Evolutionary conservation across 2,797 vertebrate genomes (phyloP).

Genomic region (Semaprochilodus insignis): DNA sequence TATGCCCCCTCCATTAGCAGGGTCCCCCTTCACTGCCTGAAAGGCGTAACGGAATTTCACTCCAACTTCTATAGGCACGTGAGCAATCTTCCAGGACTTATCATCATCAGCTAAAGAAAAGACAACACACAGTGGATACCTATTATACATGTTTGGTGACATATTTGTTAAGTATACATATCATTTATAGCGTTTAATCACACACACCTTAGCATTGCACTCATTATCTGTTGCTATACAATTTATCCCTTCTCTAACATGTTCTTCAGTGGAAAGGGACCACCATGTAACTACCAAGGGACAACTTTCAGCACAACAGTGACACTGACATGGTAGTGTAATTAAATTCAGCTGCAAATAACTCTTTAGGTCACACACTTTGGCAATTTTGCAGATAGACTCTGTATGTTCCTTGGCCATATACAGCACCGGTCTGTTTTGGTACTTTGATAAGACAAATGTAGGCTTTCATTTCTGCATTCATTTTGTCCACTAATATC

Average conservation of each 20-base stretch:
- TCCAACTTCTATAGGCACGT: conserved; percentile 80
- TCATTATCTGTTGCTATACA: not conserved
- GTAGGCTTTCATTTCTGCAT: too few relatives aligned
- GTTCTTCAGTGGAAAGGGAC: not conserved
- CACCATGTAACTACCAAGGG: too few relatives aligned
- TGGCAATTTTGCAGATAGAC: too few relatives aligned
- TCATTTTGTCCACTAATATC: too few relatives aligned
- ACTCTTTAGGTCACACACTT: too few relatives aligned
- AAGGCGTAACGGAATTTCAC: conserved; percentile 91
- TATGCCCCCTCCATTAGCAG: conserved; percentile 77
- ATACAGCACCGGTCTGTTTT: too few relatives aligned
- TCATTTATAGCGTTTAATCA: not conserved
- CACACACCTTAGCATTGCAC: not conserved
- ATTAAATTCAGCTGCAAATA: too few relatives aligned
- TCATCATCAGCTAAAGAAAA: conserved; percentile 72
- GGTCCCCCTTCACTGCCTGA: conserved; percentile 81
- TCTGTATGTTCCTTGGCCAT: too few relatives aligned
- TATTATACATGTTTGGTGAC: not conserved
- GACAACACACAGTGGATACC: not conserved
- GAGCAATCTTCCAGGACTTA: conserved; percentile 87
- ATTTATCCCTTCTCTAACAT: not conserved
- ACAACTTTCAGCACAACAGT: not conserved
- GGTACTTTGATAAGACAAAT: too few relatives aligned
- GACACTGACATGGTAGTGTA: too few relatives aligned
- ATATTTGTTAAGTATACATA: not conserved